These are phyloP conservation scores for Macroramphosus scolopax DNA, from an alignment of 2,797 vertebrate species.

Conservation along the genomic window DNA sequence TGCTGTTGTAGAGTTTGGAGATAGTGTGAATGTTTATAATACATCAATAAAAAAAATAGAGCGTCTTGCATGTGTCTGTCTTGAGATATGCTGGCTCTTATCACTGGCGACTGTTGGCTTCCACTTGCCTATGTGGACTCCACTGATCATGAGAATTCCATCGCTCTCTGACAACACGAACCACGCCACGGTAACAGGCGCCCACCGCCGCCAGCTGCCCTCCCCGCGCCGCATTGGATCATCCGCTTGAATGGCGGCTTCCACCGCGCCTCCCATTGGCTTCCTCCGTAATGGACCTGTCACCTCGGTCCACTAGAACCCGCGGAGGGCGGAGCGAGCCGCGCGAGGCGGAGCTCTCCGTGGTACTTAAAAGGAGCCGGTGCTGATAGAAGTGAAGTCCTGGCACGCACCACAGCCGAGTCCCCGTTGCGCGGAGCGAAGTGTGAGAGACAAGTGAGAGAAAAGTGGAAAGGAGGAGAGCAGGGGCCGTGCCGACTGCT, in stretches of 20 bases:
- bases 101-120: constrained; percentile 28
- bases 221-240: constrained; percentile 49
- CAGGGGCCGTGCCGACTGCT: constrained; percentile 49
- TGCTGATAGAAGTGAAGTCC: constrained; percentile 35
- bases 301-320: constrained; percentile 39
- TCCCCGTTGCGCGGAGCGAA: constrained; percentile 38
- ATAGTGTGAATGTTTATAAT: constrained; percentile 34
- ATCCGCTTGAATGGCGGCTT: constrained; percentile 29
- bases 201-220: constrained; percentile 46
- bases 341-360: constrained; percentile 71
- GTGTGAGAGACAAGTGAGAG: constrained; percentile 34
- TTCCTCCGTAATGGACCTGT: neutral
- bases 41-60: constrained; percentile 29
- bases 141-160: constrained; percentile 58
- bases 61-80: constrained; percentile 20
- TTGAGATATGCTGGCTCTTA: constrained; percentile 40
- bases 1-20: too few relatives aligned
- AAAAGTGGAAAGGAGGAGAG: constrained; percentile 18
- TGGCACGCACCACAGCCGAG: constrained; percentile 44
- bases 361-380: constrained; percentile 75
- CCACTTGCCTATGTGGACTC: constrained; percentile 28
- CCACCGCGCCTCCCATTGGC: constrained; percentile 42
- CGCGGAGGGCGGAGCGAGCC: constrained; percentile 44
- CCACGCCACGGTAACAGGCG: constrained; percentile 71
- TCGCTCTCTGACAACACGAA: constrained; percentile 67